phyloP scores from a whole-genome alignment of 2,888 invertebrate species.

The Hemaris fuciformis region DNA sequence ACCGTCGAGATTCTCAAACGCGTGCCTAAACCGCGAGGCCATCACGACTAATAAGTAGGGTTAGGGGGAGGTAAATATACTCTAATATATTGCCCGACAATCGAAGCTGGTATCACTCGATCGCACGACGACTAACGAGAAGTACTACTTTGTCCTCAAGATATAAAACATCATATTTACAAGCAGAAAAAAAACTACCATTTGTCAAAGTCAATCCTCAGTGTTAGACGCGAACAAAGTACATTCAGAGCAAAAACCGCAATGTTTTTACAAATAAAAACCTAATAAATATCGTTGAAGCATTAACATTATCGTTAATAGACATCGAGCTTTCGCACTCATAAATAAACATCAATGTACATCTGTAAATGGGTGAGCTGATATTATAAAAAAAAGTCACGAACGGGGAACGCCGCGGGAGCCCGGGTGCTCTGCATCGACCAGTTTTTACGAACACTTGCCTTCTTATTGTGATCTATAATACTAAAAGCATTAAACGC shows the following conservation, averaged over 20 bases:
- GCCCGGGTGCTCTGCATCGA: constrained; percentile 8
- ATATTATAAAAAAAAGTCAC: constrained; percentile 22
- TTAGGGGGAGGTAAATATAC: no score
- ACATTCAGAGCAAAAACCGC: background rate
- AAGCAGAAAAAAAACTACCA: background rate
- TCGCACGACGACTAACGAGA: no score
- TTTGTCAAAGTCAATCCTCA: constrained; percentile 12
- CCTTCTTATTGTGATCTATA: constrained; percentile 8
- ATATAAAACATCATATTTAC: background rate
- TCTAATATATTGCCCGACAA: no score
- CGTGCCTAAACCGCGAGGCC: no score
- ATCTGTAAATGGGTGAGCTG: constrained; percentile 53
- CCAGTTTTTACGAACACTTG: constrained; percentile 2
- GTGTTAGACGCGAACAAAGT: background rate
- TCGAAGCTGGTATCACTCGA: no score
- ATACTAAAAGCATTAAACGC: constrained; percentile 10
- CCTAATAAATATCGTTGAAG: constrained; percentile 10
- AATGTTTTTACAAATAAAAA: constrained; percentile 9
- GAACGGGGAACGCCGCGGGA: constrained; percentile 10
- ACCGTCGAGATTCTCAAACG: no score
- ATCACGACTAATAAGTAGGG: no score
- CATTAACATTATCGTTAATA: constrained; percentile 46
- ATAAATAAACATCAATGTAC: constrained; percentile 62
- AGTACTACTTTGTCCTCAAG: no score
- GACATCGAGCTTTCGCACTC: constrained; percentile 39